Percentiles rank a stretch among this genome's conserved stretches.
Evolutionary conservation across 2,888 invertebrate genomes (phyloP).

Genomic region (Bedellia somnulentella): DNA sequence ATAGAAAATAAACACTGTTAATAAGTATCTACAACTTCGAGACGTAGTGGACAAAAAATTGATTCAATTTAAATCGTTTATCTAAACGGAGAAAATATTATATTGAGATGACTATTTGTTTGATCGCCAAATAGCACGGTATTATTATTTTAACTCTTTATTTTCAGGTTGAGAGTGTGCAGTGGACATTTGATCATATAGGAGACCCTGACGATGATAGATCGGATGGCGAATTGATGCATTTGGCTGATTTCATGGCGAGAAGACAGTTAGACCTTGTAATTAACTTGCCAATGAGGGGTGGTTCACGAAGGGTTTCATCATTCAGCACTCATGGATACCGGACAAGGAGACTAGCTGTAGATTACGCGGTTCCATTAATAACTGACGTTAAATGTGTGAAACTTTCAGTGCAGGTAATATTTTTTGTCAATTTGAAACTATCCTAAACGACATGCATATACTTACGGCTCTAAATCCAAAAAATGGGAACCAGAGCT

Average conservation of each 20-base stretch:
- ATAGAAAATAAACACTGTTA: too few relatives aligned
- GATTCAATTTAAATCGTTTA: too few relatives aligned
- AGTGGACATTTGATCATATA: slow-evolving; percentile 96
- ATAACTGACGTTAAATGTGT: slow-evolving; percentile 99
- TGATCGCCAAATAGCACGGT: too few relatives aligned
- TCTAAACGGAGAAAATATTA: too few relatives aligned
- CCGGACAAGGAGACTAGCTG: slow-evolving; percentile 91
- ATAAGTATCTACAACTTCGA: too few relatives aligned
- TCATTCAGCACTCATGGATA: slow-evolving; percentile 95
- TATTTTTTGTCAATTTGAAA: too few relatives aligned
- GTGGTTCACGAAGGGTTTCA: slow-evolving; percentile 90
- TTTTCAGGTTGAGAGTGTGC: slow-evolving; percentile 86
- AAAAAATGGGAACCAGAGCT: too few relatives aligned
- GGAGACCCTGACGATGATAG: slow-evolving; percentile 76
- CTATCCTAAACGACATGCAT: too few relatives aligned
- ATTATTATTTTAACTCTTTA: not conserved
- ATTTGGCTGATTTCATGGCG: slow-evolving; percentile 90
- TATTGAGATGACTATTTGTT: too few relatives aligned
- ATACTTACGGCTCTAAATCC: too few relatives aligned
- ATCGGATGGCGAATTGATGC: slow-evolving; percentile 75
- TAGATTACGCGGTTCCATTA: slow-evolving; percentile 96
- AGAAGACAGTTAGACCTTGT: slow-evolving; percentile 95
- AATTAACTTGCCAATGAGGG: slow-evolving; percentile 95
- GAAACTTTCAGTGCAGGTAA: slow-evolving; percentile 90
- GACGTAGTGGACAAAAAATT: too few relatives aligned